phyloP scores from a whole-genome alignment of 2,888 invertebrate genomes.

The Seira ritae region DNA sequence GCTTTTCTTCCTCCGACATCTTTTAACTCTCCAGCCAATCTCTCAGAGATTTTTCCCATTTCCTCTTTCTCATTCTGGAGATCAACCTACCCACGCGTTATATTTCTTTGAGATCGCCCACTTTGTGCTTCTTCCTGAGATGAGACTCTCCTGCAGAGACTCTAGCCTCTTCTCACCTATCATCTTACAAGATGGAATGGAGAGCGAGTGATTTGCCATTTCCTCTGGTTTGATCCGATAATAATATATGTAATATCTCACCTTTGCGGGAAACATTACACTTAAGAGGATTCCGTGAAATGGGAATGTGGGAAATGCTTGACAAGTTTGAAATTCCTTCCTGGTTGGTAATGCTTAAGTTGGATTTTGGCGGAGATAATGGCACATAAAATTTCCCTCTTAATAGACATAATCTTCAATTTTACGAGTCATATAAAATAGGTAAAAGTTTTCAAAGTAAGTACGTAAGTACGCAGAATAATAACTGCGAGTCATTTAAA shows the following conservation, averaged over 20 bases:
- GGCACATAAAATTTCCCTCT: too few relatives aligned
- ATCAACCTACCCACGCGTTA: not conserved
- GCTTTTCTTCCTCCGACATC: conserved; percentile 42
- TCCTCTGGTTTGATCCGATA: conserved; percentile 21
- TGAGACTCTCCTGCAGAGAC: conserved; percentile 19
- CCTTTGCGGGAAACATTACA: not conserved
- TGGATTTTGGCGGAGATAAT: too few relatives aligned
- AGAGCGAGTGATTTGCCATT: conserved; percentile 57
- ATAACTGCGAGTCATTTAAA: too few relatives aligned
- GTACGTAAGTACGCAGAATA: too few relatives aligned
- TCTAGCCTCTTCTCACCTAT: conserved; percentile 52
- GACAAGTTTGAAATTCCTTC: conserved; percentile 10
- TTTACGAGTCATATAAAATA: too few relatives aligned
- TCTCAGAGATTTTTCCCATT: conserved; percentile 41
- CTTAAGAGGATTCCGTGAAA: too few relatives aligned
- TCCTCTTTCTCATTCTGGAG: conserved; percentile 2
- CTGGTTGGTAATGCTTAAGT: too few relatives aligned
- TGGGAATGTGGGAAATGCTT: not conserved
- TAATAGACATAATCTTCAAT: too few relatives aligned
- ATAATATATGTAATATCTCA: not conserved
- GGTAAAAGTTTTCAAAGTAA: too few relatives aligned
- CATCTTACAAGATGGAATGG: conserved; percentile 63
- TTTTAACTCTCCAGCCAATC: conserved; percentile 30
- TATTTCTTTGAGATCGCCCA: not conserved
- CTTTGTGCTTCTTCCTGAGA: not conserved